These are phyloP conservation scores for Xenopus laevis DNA, from an alignment of 2,113 vertebrate species.

Conservation along the genomic window DNA sequence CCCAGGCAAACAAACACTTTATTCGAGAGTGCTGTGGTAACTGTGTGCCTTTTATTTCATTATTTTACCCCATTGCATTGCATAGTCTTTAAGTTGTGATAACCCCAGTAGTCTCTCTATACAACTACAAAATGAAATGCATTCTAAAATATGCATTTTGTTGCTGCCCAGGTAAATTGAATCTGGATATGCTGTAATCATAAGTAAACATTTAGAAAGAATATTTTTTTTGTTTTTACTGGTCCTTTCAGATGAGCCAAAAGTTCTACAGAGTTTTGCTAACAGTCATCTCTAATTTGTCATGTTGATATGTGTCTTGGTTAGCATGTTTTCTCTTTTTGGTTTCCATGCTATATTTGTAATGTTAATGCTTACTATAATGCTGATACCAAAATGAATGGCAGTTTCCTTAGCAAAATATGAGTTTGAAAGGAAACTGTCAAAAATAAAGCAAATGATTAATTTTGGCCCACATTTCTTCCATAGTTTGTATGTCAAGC, in stretches of 20 bases:
- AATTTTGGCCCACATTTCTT: conserved; percentile 24
- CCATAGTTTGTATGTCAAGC: conserved; percentile 22
- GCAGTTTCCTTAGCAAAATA: conserved; percentile 18
- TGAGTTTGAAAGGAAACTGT: conserved; percentile 26
- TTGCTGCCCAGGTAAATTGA: no score
- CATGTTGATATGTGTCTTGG: conserved; percentile 25
- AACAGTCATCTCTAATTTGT: conserved; percentile 31
- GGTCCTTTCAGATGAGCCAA: background rate
- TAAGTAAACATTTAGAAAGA: no score
- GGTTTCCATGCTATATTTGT: conserved; percentile 10
- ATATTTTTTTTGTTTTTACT: no score
- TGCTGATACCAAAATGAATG: conserved; percentile 23
- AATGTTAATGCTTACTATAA: conserved; percentile 25
- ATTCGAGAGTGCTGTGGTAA: no score
- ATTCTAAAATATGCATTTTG: no score
- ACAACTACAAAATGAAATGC: no score
- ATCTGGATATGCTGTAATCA: no score
- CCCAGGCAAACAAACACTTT: no score
- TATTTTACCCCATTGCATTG: no score
- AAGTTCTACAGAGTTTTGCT: background rate
- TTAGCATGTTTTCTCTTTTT: conserved; percentile 7
- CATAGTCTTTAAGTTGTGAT: no score
- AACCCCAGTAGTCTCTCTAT: no score
- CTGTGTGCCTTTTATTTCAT: no score
- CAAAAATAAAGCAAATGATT: conserved; percentile 37